These are phyloP conservation scores for Torymus auratus DNA, from an alignment of 2,888 invertebrate species.

Conservation along the genomic window DNA sequence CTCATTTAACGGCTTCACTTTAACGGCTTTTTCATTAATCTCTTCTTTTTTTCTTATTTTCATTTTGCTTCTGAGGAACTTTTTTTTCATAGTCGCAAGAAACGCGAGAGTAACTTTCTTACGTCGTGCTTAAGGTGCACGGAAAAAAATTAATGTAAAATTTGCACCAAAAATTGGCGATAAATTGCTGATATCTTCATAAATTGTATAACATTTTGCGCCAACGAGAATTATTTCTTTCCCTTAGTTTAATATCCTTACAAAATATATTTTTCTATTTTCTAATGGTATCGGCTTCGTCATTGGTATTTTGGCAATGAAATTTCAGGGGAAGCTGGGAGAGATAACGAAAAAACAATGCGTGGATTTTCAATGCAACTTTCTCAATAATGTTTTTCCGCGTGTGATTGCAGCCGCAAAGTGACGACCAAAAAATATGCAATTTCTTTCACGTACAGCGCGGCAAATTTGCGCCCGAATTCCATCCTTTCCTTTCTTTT, in stretches of 20 bases:
- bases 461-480: conserved; percentile 18
- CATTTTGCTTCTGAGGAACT: conserved; percentile 54
- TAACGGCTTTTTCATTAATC: conserved; percentile 54
- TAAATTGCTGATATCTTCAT: no score
- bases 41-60: conserved; percentile 44
- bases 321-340: not conserved
- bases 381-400: conserved; percentile 37
- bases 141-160: conserved; percentile 38
- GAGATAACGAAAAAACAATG: not conserved
- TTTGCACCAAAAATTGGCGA: conserved; percentile 12
- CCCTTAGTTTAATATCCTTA: conserved; percentile 11
- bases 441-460: conserved; percentile 19
- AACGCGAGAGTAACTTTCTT: conserved; percentile 59
- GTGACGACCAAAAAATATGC: conserved; percentile 58
- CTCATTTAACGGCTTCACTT: conserved; percentile 54
- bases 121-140: conserved; percentile 52
- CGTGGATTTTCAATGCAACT: conserved; percentile 4
- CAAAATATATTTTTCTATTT: conserved; percentile 40
- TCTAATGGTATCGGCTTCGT: not conserved
- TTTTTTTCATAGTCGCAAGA: conserved; percentile 57
- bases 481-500: conserved; percentile 6
- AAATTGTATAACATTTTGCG: not conserved
- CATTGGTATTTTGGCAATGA: conserved; percentile 7
- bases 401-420: conserved; percentile 54
- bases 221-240: conserved; percentile 26